Evolutionary conservation across 2,888 invertebrate genomes (phyloP).

Genomic region (Candidula unifasciata): DNA sequence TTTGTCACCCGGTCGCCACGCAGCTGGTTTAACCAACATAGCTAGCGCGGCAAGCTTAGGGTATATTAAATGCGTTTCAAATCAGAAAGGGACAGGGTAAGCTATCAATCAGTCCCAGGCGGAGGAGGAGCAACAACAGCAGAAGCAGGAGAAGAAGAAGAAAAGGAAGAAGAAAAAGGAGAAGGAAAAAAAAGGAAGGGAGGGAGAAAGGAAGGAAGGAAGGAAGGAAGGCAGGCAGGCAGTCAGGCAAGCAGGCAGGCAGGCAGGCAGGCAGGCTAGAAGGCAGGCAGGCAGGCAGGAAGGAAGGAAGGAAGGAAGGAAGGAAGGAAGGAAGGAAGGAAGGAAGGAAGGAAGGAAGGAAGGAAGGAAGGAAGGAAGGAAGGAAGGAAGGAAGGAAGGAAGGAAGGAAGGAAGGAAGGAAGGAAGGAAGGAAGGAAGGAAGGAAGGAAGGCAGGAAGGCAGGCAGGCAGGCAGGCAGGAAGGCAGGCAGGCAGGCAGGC

Average conservation of each 20-base stretch:
- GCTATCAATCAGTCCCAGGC: too few species aligned
- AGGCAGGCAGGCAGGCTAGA: not conserved
- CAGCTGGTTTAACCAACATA: too few species aligned
- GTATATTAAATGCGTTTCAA: too few species aligned
- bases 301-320: not conserved
- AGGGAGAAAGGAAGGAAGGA: not conserved
- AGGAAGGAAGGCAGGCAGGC: not conserved
- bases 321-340: not conserved
- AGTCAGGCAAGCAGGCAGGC: not conserved
- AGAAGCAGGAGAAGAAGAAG: too few species aligned
- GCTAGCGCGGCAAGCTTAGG: too few species aligned
- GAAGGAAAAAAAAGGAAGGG: too few species aligned
- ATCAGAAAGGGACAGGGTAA: too few species aligned
- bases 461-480: conserved; percentile 15
- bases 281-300: not conserved
- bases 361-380: not conserved
- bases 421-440: conserved; percentile 11
- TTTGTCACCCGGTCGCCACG: too few species aligned
- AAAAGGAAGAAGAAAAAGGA: too few species aligned
- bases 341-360: not conserved
- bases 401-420: not conserved
- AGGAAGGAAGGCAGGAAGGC: not conserved
- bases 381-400: not conserved
- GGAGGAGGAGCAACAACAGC: too few species aligned
- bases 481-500: not conserved